Conservation (phyloP, 2,888 invertebrate genomes). For the Drosophila glabriapex region DNA sequence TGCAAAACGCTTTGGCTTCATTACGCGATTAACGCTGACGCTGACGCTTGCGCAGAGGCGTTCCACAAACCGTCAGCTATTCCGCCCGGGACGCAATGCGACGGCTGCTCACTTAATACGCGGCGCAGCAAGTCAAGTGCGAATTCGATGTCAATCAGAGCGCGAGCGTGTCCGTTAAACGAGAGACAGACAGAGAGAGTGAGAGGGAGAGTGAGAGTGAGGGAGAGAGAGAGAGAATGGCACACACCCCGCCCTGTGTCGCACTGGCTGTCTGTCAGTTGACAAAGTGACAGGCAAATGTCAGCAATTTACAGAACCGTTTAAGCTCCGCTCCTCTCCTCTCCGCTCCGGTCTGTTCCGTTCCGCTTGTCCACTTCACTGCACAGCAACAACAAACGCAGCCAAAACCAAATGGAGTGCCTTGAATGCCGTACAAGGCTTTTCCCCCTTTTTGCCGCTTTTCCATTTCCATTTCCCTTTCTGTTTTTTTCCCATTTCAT, state of each 20-base stretch:
- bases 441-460: constrained; percentile 22
- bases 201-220: not conserved
- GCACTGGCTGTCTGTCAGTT: constrained; percentile 27
- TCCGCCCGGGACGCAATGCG: not conserved
- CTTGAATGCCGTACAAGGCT: constrained; percentile 11
- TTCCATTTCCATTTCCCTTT: constrained; percentile 1
- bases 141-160: constrained; percentile 71
- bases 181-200: not conserved
- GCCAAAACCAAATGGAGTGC: constrained; percentile 2
- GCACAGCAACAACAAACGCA: constrained; percentile 64
- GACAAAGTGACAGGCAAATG: constrained; percentile 77
- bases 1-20: constrained; percentile 73
- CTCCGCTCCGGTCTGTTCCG: constrained; percentile 19
- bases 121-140: constrained; percentile 74
- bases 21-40: constrained; percentile 70
- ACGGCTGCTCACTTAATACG: constrained; percentile 62
- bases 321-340: constrained; percentile 61
- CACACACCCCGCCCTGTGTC: not conserved
- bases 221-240: not conserved
- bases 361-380: constrained; percentile 73
- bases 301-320: constrained; percentile 71
- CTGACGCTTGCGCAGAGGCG: constrained; percentile 36
- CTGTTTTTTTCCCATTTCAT: constrained; percentile 37
- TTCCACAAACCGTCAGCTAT: constrained; percentile 1
- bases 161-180: constrained; percentile 47